Evolutionary conservation across 1,140 invertebrate species (phyloP).

Genomic region (Gonatopus flavifemur): DNA sequence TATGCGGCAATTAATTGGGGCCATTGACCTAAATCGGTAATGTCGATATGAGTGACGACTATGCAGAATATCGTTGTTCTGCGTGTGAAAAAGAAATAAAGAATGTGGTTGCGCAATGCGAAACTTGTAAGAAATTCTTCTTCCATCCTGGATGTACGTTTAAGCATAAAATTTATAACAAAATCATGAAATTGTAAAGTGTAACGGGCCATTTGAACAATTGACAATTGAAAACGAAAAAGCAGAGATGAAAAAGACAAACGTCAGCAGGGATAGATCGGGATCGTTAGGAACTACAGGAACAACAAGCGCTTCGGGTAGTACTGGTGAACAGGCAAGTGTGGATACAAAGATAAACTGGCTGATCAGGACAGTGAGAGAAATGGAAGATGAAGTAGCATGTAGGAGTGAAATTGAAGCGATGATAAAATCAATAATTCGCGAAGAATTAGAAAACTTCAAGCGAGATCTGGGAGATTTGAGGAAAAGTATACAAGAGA

Average conservation of each 20-base stretch:
- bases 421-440: slow-evolving; percentile 9
- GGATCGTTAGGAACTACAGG: slow-evolving; percentile 6
- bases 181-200: neutral
- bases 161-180: slow-evolving; percentile 4
- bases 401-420: slow-evolving; percentile 6
- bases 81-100: slow-evolving; percentile 10
- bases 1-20: too few relatives aligned
- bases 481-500: slow-evolving; percentile 8
- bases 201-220: neutral
- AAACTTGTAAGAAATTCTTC: slow-evolving; percentile 3
- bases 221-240: neutral
- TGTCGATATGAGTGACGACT: too few relatives aligned
- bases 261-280: too few relatives aligned
- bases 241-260: too few relatives aligned
- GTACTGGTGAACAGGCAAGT: too few relatives aligned
- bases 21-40: too few relatives aligned
- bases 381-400: slow-evolving; percentile 10
- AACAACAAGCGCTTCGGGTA: neutral
- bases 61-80: slow-evolving; percentile 4
- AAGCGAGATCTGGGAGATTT: slow-evolving; percentile 11
- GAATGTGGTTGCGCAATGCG: neutral
- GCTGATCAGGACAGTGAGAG: slow-evolving; percentile 8
- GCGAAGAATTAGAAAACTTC: neutral
- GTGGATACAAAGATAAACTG: slow-evolving; percentile 13
- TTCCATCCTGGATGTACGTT: neutral